Evolutionary conservation across 2,113 vertebrate species (phyloP).

Genomic region (Onychostoma macrolepis): DNA sequence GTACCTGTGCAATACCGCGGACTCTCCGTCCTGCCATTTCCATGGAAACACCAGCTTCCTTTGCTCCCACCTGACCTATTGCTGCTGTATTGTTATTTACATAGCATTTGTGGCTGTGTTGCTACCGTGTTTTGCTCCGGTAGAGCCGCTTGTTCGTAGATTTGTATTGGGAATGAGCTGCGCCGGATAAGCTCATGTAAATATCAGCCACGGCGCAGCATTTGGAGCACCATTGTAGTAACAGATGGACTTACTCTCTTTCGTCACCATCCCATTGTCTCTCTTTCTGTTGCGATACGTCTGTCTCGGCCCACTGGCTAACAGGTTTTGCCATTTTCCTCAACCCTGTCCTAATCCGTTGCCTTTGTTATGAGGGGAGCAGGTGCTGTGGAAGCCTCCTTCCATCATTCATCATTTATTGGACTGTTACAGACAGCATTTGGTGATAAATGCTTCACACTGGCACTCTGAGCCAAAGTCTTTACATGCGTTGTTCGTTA

Average conservation of each 20-base stretch:
- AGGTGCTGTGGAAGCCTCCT: constrained; percentile 29
- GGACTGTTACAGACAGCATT: constrained; percentile 41
- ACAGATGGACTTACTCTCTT: constrained; percentile 26
- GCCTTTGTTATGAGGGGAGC: constrained; percentile 28
- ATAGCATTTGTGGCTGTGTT: background rate
- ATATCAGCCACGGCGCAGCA: background rate
- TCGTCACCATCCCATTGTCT: constrained; percentile 56
- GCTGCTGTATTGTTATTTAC: constrained; percentile 34
- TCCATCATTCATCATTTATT: constrained; percentile 44
- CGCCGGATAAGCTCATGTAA: constrained; percentile 9
- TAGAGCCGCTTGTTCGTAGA: background rate
- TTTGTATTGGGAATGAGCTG: constrained; percentile 3
- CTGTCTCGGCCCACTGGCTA: background rate
- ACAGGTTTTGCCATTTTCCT: constrained; percentile 16
- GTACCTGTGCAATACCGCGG: background rate
- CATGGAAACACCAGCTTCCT: constrained; percentile 42
- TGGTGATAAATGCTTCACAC: constrained; percentile 10
- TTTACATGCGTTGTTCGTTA: constrained; percentile 43
- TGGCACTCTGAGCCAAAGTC: constrained; percentile 19
- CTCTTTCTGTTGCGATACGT: constrained; percentile 48
- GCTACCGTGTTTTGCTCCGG: background rate
- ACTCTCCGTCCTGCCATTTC: constrained; percentile 20
- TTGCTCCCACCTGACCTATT: constrained; percentile 14
- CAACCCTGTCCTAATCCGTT: background rate
- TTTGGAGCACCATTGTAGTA: background rate